Evolutionary conservation across 2,113 vertebrate genomes (phyloP), one percentile per base, ranked within the genome.

Genomic region (Eolophus roseicapilla): DNA sequence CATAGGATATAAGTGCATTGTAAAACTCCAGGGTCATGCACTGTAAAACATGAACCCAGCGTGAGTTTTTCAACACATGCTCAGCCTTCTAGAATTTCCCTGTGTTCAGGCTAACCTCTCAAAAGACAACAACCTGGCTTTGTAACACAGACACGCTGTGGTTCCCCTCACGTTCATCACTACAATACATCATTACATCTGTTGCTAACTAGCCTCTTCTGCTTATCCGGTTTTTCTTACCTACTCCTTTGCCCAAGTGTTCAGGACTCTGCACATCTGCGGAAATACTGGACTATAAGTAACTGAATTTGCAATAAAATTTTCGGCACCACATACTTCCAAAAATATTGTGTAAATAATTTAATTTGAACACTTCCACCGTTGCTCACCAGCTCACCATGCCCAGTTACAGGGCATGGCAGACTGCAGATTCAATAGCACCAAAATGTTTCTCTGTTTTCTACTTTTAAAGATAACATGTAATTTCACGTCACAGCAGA

Each of bases 1-100:
- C 0, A 0, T 3, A 33, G 47, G 10, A 15, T 11, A 73, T 29
- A 79, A 86, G 14, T 9, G 35, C 13, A 28, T 33, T 68, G 60
- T 73, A 75, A 52, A 95, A 78, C 16, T 71, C 35, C 55, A 60
- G 25, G 20, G 23, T 59, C 62, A 88, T 6, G 6, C 35, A 55
- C 23, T 82, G 55, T 65, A 93, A 90, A 85, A 82, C 27, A 31
- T 2, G 10, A 88, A 68, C 10, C 4, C 37, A 33, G 20, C 14
- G 6, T 43, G 33, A 75, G 43, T 27, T 68, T 78, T 90, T n/a
- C 82, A 83, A 7, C 43, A 41, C n/a, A 35, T 19, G 29, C 39
- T 41, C 23, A 43, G 47, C 76, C 25, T 86, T 69, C 44, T 39
- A 18, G 31, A 67, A 37, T 43, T 53, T 50, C 9, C 20, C 27